Conservation (phyloP, 2,113 vertebrate genomes). For the Malurus cyaneus region DNA sequence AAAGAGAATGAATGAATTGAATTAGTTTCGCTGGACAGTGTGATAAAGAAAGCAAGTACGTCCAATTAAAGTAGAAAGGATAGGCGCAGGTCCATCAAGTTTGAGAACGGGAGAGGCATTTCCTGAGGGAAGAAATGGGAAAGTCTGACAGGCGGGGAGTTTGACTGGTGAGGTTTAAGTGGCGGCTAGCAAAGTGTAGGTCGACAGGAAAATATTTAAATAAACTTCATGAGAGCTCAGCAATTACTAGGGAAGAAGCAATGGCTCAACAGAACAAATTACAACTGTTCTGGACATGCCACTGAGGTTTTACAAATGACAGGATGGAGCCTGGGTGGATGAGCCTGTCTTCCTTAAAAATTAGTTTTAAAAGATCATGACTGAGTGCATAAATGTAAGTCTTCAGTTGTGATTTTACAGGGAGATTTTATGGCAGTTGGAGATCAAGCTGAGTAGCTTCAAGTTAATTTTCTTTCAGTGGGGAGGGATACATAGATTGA, state of each 20-base stretch:
- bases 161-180: too few relatives aligned
- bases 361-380: not conserved
- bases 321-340: not conserved
- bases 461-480: slow-evolving; percentile 5
- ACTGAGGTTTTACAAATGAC: not conserved
- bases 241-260: not conserved
- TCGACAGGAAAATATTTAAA: slow-evolving; percentile 14
- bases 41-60: too few relatives aligned
- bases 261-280: not conserved
- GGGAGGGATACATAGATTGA: not conserved
- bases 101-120: too few relatives aligned
- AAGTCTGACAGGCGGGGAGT: too few relatives aligned
- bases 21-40: too few relatives aligned
- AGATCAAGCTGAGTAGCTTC: not conserved
- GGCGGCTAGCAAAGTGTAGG: not conserved
- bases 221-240: not conserved
- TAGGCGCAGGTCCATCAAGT: too few relatives aligned
- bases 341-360: not conserved
- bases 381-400: not conserved
- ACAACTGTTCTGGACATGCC: not conserved
- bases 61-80: too few relatives aligned
- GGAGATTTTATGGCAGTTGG: not conserved
- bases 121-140: too few relatives aligned
- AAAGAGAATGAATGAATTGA: too few relatives aligned
- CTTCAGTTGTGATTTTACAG: not conserved